These are phyloP conservation scores for Apostichopus californicus DNA, from an alignment of 35 echinoderm and acorn worm genomes.

Conservation along the genomic window DNA sequence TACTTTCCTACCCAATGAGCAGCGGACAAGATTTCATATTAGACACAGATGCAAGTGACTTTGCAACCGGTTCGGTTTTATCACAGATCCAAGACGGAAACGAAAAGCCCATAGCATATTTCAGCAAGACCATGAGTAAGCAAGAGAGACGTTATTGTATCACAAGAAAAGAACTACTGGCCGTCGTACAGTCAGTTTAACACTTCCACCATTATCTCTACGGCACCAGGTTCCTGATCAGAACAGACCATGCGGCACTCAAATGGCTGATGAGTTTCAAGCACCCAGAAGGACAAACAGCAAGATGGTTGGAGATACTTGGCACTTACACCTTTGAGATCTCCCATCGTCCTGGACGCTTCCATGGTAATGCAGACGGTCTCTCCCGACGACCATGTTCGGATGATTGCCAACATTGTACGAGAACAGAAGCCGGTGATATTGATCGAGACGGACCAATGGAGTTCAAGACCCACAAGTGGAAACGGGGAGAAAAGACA, in stretches of 20 bases:
- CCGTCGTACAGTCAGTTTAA: slow-evolving; percentile 54
- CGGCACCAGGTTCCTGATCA: slow-evolving; percentile 21
- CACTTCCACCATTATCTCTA: slow-evolving; percentile 66
- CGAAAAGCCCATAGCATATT: slow-evolving; percentile 48
- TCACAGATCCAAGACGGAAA: slow-evolving; percentile 60
- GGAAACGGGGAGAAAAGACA: neutral
- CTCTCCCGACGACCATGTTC: no score
- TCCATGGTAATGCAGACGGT: no score
- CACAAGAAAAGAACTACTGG: slow-evolving; percentile 48
- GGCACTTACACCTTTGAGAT: no score
- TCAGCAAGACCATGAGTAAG: no score
- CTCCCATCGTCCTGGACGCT: no score
- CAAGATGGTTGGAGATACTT: no score
- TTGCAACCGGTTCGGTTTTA: slow-evolving; percentile 56
- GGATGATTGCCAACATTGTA: neutral
- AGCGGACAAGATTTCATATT: slow-evolving; percentile 14
- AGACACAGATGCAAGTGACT: slow-evolving; percentile 65
- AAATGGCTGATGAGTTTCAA: neutral
- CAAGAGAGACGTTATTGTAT: no score
- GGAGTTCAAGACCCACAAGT: neutral
- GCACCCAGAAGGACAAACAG: no score
- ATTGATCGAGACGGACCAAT: neutral
- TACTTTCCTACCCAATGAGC: neutral
- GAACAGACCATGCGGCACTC: slow-evolving; percentile 48
- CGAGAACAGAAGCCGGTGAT: neutral